Conservation (phyloP, 1,140 invertebrate genomes). For the Dermatophagoides farinae region DNA sequence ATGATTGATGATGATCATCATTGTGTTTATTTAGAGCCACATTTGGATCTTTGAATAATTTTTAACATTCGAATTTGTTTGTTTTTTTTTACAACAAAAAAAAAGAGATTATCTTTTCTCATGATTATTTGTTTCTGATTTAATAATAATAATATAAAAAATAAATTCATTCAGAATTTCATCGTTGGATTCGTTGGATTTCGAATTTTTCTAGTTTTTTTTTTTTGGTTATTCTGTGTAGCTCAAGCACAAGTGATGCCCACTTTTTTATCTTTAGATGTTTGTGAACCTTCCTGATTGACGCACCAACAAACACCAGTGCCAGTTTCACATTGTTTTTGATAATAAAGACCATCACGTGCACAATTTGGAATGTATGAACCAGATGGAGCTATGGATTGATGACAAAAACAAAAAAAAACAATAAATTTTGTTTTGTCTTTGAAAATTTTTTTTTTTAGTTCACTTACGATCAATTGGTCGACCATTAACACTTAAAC, state of each 20-base stretch:
- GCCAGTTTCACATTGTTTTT: conserved; percentile 1
- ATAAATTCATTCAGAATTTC: no score
- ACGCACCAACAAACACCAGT: conserved; percentile 5
- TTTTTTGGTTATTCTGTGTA: background rate
- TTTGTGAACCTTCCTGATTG: conserved; percentile 3
- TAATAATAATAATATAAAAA: background rate
- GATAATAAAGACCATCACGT: background rate
- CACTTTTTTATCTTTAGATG: conserved; percentile 6
- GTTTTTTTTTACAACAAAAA: no score
- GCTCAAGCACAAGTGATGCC: conserved; percentile 3
- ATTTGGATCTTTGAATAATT: background rate
- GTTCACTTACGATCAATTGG: conserved; percentile 7
- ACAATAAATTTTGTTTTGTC: background rate
- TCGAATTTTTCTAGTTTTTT: background rate
- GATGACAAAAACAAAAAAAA: background rate
- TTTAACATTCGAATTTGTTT: no score
- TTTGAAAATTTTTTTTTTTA: background rate
- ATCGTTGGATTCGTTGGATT: no score
- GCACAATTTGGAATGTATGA: background rate
- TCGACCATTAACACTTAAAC: background rate
- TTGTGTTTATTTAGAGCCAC: background rate
- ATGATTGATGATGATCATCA: no score
- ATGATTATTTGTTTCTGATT: background rate
- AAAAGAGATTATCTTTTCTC: no score
- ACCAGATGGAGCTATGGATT: background rate